Conservation (phyloP, 2,797 vertebrate species). For the Rhinoraja longicauda region DNA sequence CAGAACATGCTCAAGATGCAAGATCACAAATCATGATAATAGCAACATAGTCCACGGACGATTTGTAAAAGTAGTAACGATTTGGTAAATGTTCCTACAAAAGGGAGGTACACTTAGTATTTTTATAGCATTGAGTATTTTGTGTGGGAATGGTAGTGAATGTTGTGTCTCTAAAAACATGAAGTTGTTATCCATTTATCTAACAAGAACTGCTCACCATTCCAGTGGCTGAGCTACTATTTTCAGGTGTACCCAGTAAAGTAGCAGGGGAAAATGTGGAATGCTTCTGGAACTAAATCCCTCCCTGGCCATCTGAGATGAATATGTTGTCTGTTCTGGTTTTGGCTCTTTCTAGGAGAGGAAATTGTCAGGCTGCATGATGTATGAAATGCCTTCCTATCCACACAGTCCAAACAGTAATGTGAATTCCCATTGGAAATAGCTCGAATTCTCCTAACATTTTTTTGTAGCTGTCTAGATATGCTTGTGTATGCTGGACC, state of each 20-base stretch:
- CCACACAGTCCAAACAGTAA: background rate
- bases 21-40: background rate
- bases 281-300: background rate
- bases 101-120: background rate
- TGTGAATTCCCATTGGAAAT: constrained; percentile 26
- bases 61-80: background rate
- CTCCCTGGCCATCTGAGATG: background rate
- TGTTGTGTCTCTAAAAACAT: constrained; percentile 9
- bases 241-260: background rate
- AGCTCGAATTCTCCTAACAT: background rate
- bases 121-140: constrained; percentile 10
- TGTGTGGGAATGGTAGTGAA: background rate
- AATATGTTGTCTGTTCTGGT: constrained; percentile 27
- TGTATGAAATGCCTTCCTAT: background rate
- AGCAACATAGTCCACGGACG: background rate
- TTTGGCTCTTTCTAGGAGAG: constrained; percentile 30
- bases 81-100: background rate
- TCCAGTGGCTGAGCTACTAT: constrained; percentile 14
- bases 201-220: constrained; percentile 26
- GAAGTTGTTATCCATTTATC: background rate
- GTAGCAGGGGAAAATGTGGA: background rate
- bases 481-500: background rate
- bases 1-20: background rate
- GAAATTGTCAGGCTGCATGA: constrained; percentile 5
- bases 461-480: background rate